Evolutionary conservation across 2,888 invertebrate genomes (phyloP).

Genomic region (Morpho helenor): DNA sequence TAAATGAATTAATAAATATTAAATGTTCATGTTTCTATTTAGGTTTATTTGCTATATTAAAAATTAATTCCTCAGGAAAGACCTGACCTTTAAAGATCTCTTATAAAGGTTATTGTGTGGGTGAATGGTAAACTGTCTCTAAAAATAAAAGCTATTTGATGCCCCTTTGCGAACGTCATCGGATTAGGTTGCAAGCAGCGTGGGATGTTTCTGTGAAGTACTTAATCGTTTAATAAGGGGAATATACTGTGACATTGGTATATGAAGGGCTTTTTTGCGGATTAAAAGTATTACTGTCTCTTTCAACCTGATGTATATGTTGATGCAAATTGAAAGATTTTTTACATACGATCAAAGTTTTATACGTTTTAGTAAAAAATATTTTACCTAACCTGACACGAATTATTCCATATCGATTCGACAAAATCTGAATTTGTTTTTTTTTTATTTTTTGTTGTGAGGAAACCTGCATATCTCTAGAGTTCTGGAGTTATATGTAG

Average conservation of each 20-base stretch:
- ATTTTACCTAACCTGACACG: no score
- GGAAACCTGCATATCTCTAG: no score
- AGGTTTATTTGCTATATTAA: slow-evolving; percentile 1
- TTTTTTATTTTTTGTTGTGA: no score
- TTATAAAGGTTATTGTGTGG: slow-evolving; percentile 20
- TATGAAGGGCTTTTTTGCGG: not conserved
- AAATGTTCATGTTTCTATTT: slow-evolving; percentile 1
- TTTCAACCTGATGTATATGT: no score
- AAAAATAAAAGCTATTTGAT: slow-evolving; percentile 31
- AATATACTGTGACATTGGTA: not conserved
- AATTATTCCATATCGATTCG: no score
- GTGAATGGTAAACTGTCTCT: slow-evolving; percentile 25
- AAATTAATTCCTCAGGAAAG: slow-evolving; percentile 5
- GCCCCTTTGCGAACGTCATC: slow-evolving; percentile 22
- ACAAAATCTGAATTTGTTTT: no score
- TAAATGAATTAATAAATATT: no score
- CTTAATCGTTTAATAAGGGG: slow-evolving; percentile 5
- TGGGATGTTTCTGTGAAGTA: slow-evolving; percentile 21
- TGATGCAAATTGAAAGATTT: no score
- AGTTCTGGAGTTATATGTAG: no score
- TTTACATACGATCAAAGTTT: no score
- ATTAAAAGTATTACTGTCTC: no score
- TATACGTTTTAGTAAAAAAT: no score
- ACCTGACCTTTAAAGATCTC: slow-evolving; percentile 11
- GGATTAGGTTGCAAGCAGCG: slow-evolving; percentile 23